These are phyloP conservation scores for Hololepta plana DNA, from an alignment of 2,888 invertebrate species.

Conservation along the genomic window DNA sequence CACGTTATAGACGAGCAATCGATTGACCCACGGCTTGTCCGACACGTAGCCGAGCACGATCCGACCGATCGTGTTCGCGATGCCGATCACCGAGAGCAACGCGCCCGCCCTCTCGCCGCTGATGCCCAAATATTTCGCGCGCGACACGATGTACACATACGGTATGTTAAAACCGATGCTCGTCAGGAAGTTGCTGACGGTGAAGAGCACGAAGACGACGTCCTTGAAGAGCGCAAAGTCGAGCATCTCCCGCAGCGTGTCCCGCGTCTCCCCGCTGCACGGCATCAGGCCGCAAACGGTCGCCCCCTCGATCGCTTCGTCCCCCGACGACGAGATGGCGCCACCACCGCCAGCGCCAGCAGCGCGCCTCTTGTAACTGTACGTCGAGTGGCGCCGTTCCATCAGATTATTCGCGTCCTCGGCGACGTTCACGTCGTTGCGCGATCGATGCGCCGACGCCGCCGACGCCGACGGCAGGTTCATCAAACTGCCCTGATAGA, in stretches of 20 bases:
- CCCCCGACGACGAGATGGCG: slow-evolving; percentile 5
- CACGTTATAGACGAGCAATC: slow-evolving; percentile 75
- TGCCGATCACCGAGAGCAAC: slow-evolving; percentile 65
- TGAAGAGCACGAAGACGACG: slow-evolving; percentile 75
- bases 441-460: slow-evolving; percentile 21
- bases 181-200: slow-evolving; percentile 85
- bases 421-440: slow-evolving; percentile 14
- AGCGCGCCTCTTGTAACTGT: neutral
- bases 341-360: slow-evolving; percentile 4
- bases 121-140: slow-evolving; percentile 43
- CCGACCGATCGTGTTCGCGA: slow-evolving; percentile 77
- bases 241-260: slow-evolving; percentile 63
- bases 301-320: slow-evolving; percentile 9
- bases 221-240: slow-evolving; percentile 71
- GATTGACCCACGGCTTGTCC: slow-evolving; percentile 81
- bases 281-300: slow-evolving; percentile 31
- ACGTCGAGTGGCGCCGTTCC: slow-evolving; percentile 14
- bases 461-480: slow-evolving; percentile 25
- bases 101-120: slow-evolving; percentile 41
- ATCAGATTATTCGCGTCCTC: slow-evolving; percentile 15
- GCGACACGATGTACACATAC: slow-evolving; percentile 67
- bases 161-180: slow-evolving; percentile 92
- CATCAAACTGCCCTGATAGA: slow-evolving; percentile 64
- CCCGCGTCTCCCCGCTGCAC: slow-evolving; percentile 50
- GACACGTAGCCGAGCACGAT: slow-evolving; percentile 74